phyloP scores from a whole-genome alignment of 2,888 invertebrate species.

The Shargacucullia verbasci region DNA sequence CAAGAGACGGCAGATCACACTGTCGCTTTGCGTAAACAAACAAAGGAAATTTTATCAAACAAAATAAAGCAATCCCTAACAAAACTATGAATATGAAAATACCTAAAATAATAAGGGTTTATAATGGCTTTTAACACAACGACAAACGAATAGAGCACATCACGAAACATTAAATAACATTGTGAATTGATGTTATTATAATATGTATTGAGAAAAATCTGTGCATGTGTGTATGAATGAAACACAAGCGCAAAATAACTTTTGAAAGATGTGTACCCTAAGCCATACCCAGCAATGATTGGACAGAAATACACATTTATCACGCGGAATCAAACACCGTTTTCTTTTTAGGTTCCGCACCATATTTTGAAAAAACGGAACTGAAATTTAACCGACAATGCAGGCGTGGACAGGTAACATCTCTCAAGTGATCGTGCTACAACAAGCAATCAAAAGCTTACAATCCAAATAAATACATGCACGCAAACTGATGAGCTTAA shows the following conservation, averaged over 20 bases:
- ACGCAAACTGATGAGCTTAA: conserved; percentile 56
- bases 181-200: conserved; percentile 1
- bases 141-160: too few species aligned
- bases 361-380: conserved; percentile 46
- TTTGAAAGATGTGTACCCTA: conserved; percentile 88
- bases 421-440: conserved; percentile 84
- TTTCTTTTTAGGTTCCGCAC: conserved; percentile 21
- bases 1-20: too few species aligned
- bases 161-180: conserved; percentile 9
- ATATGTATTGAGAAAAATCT: conserved; percentile 29
- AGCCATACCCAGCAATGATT: conserved; percentile 78
- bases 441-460: conserved; percentile 61
- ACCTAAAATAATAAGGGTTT: conserved; percentile 6
- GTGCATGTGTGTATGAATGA: conserved; percentile 48
- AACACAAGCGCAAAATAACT: conserved; percentile 58
- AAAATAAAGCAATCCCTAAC: conserved; percentile 27
- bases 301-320: conserved; percentile 71
- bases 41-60: conserved; percentile 28
- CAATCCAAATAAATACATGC: conserved; percentile 71
- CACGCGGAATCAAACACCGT: conserved; percentile 39
- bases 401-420: conserved; percentile 85
- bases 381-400: conserved; percentile 66
- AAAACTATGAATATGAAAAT: conserved; percentile 27
- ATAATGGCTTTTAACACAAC: too few species aligned
- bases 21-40: background rate